Conservation (phyloP, 2,113 vertebrate species). For the Ammodramus savannarum region DNA sequence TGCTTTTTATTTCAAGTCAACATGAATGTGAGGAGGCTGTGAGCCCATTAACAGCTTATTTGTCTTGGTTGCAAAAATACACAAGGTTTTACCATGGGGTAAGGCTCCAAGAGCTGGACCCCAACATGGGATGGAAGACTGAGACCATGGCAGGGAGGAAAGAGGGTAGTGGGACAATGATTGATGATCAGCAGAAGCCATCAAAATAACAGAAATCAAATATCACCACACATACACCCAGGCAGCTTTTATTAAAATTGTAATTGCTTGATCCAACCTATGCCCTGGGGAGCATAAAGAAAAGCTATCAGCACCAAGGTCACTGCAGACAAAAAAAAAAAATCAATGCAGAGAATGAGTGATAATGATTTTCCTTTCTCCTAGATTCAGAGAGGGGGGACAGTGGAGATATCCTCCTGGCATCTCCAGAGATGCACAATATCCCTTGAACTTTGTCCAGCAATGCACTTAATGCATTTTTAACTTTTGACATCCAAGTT, state of each 20-base stretch:
- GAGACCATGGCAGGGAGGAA: neutral
- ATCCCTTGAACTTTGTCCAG: neutral
- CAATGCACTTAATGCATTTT: neutral
- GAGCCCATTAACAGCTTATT: neutral
- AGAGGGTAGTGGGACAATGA: neutral
- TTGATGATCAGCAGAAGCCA: neutral
- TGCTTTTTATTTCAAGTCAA: neutral
- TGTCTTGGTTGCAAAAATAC: neutral
- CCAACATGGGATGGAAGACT: rapidly evolving
- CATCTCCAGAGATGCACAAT: neutral
- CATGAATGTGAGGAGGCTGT: rapidly evolving
- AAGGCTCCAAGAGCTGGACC: neutral
- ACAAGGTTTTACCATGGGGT: neutral
- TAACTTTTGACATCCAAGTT: neutral
- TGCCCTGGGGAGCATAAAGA: neutral
- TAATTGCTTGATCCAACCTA: neutral
- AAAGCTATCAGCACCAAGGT: slow-evolving; percentile 31
- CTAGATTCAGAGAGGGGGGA: neutral
- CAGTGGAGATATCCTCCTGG: neutral
- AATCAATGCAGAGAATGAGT: slow-evolving; percentile 24
- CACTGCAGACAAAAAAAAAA: slow-evolving; percentile 48
- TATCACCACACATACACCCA: neutral
- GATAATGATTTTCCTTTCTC: neutral
- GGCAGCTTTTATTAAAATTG: neutral
- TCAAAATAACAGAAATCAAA: neutral